A percentile compares a stretch with the other conserved stretches of the same genome.
Evolutionary conservation across 2,888 invertebrate species (phyloP).

Genomic region (Phengaris alcon): DNA sequence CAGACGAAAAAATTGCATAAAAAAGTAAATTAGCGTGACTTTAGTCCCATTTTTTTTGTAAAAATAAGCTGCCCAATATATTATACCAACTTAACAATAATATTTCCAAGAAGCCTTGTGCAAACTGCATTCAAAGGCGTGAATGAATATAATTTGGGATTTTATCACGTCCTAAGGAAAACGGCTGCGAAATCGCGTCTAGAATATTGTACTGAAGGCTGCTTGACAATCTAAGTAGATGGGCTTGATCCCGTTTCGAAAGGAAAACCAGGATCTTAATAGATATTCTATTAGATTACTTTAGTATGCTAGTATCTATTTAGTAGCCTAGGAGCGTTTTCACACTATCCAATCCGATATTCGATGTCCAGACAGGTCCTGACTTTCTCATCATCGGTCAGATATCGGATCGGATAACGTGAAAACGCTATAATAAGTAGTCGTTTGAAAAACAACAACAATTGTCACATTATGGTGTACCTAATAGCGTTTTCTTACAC

Average conservation of each 20-base stretch:
- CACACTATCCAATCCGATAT: too few species aligned
- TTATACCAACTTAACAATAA: neutral
- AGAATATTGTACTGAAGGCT: slow-evolving; percentile 16
- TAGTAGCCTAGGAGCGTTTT: too few species aligned
- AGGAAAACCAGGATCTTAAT: slow-evolving; percentile 27
- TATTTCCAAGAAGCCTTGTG: neutral
- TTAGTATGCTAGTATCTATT: neutral
- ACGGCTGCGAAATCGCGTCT: slow-evolving; percentile 13
- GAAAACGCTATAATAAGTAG: neutral
- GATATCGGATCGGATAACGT: too few species aligned
- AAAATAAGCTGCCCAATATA: too few species aligned
- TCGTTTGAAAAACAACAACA: too few species aligned
- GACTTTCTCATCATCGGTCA: too few species aligned
- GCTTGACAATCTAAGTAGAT: slow-evolving; percentile 16
- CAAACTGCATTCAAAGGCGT: slow-evolving; percentile 6
- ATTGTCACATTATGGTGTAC: neutral
- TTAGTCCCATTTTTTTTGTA: too few species aligned
- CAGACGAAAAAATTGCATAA: too few species aligned
- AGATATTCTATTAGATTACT: neutral
- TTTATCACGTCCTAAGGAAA: slow-evolving; percentile 22
- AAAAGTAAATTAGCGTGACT: too few species aligned
- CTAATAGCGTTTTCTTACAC: too few species aligned
- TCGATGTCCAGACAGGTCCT: too few species aligned
- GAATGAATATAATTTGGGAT: slow-evolving; percentile 17
- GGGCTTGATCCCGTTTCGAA: slow-evolving; percentile 24